Percentiles rank a stretch among this genome's conserved stretches.
Evolutionary conservation across 2,797 vertebrate species (phyloP).

Genomic region (Scolopax rusticola): DNA sequence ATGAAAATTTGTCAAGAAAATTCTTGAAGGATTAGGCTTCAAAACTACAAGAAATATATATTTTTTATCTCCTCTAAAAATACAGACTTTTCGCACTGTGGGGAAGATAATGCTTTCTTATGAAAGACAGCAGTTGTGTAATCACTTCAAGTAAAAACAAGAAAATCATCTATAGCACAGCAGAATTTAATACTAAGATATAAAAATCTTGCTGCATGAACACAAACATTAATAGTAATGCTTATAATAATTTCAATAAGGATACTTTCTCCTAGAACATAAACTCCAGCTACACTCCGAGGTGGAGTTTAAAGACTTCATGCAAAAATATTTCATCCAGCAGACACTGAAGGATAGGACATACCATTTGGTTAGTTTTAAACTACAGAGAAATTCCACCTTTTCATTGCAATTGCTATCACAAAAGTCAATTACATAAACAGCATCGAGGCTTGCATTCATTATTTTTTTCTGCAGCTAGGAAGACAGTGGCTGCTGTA

Average conservation of each 20-base stretch:
- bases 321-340: background rate
- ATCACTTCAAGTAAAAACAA: background rate
- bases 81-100: background rate
- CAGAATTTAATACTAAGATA: background rate
- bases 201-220: background rate
- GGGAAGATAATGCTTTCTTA: background rate
- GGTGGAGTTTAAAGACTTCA: background rate
- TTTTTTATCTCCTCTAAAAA: background rate
- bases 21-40: background rate
- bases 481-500: background rate
- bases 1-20: background rate
- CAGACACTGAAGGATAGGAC: background rate
- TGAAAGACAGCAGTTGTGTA: background rate
- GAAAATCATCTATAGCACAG: background rate
- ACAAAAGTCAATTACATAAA: background rate
- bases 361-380: background rate
- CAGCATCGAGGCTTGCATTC: background rate
- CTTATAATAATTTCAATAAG: background rate
- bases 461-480: background rate
- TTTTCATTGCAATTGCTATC: background rate
- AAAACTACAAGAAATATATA: background rate
- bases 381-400: background rate
- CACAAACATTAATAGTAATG: background rate
- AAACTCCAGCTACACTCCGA: background rate
- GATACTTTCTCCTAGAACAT: background rate